Conservation (phyloP, 2,888 invertebrate genomes). For the Drosophila ustulata region DNA sequence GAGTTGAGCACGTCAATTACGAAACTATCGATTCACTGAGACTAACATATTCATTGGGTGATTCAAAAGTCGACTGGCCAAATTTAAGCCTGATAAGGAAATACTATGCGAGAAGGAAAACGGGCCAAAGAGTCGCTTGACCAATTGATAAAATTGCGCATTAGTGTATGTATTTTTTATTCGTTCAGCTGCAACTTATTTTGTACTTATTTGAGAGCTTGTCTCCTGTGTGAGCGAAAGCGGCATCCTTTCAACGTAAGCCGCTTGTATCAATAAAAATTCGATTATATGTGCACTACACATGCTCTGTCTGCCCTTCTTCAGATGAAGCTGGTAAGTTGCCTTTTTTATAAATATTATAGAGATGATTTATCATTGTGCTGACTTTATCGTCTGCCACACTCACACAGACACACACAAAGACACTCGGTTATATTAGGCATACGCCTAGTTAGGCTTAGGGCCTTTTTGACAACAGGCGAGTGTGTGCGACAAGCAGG, state of each 20-base stretch:
- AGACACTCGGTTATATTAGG: slow-evolving; percentile 48
- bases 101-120: background rate
- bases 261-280: slow-evolving; percentile 85
- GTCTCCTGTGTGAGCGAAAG: slow-evolving; percentile 3
- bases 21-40: slow-evolving; percentile 39
- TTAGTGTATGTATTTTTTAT: slow-evolving; percentile 69
- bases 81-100: slow-evolving; percentile 57
- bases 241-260: slow-evolving; percentile 81
- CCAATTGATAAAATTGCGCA: slow-evolving; percentile 78
- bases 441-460: slow-evolving; percentile 73
- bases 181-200: slow-evolving; percentile 30
- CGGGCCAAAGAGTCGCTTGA: slow-evolving; percentile 29
- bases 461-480: slow-evolving; percentile 59
- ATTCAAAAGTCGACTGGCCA: slow-evolving; percentile 49
- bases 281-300: slow-evolving; percentile 81
- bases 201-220: slow-evolving; percentile 9
- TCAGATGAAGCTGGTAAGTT: slow-evolving; percentile 23
- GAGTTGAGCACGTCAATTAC: slow-evolving; percentile 43
- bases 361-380: slow-evolving; percentile 79
- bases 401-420: background rate
- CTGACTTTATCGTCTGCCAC: slow-evolving; percentile 73
- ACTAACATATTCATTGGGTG: slow-evolving; percentile 63
- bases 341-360: slow-evolving; percentile 58
- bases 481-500: slow-evolving; percentile 33
- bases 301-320: slow-evolving; percentile 30